These are phyloP conservation scores for Oceanodroma leucorhoa DNA, from an alignment of 2,797 vertebrate genomes.

Conservation along the genomic window DNA sequence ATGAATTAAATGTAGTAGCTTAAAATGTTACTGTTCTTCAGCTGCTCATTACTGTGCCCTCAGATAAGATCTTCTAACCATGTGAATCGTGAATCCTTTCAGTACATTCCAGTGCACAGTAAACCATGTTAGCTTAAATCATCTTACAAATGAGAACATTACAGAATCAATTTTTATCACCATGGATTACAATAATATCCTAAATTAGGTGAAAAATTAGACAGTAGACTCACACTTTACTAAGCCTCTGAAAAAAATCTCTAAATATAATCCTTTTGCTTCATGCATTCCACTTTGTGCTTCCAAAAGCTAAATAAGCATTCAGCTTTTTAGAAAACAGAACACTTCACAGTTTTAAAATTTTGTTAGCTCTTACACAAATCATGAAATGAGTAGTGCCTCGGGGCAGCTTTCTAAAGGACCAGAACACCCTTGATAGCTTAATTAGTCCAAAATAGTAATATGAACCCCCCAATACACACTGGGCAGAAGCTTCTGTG, in stretches of 20 bases:
- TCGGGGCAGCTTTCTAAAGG: background rate
- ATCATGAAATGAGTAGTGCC: conserved; percentile 28
- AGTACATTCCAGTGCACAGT: background rate
- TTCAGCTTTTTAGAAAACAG: conserved; percentile 27
- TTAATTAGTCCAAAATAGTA: conserved; percentile 17
- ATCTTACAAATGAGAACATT: background rate
- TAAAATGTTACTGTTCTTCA: background rate
- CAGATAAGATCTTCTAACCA: background rate
- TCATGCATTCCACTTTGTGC: conserved; percentile 13
- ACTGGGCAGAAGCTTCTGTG: background rate
- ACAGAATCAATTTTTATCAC: background rate
- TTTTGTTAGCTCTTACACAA: conserved; percentile 39
- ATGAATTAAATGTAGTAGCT: background rate
- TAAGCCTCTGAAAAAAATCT: background rate
- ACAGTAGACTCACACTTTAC: background rate
- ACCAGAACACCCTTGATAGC: background rate
- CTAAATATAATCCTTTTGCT: conserved; percentile 51
- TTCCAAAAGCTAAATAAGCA: conserved; percentile 47
- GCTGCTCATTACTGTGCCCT: background rate
- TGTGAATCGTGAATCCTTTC: background rate
- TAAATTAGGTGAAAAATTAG: conserved; percentile 9
- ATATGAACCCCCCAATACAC: background rate
- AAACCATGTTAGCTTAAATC: background rate
- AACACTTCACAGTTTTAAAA: conserved; percentile 18
- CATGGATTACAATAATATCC: background rate